Evolutionary conservation across 2,797 vertebrate species (phyloP).

Genomic region (Tiaroga cobitis): DNA sequence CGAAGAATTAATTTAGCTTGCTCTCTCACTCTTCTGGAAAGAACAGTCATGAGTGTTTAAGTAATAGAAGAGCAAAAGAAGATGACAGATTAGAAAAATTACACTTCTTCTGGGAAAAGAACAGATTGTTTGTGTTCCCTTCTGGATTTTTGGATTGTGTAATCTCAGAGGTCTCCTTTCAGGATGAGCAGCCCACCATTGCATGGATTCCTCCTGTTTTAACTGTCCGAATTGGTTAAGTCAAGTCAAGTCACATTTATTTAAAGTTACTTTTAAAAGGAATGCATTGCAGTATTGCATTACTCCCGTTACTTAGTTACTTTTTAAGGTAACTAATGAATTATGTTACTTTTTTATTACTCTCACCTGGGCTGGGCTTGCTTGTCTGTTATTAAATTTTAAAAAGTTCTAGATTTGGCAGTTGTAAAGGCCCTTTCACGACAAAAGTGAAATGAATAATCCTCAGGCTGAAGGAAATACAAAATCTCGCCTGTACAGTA

Average conservation of each 20-base stretch:
- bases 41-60: slow-evolving; percentile 62
- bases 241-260: background rate
- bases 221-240: slow-evolving; percentile 7
- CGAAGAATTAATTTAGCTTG: background rate
- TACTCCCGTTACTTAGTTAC: no score
- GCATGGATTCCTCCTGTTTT: slow-evolving; percentile 28
- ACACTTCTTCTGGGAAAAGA: slow-evolving; percentile 78
- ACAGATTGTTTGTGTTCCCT: slow-evolving; percentile 75
- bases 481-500: no score
- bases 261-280: background rate
- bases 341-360: background rate
- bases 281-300: background rate
- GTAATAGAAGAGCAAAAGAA: slow-evolving; percentile 63
- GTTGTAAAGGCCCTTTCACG: no score
- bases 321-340: background rate
- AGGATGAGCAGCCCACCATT: slow-evolving; percentile 38
- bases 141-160: slow-evolving; percentile 62
- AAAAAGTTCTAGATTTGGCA: no score
- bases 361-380: background rate
- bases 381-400: no score
- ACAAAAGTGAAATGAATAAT: no score
- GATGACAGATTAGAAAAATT: slow-evolving; percentile 72
- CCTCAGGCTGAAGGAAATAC: no score
- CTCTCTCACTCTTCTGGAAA: background rate
- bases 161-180: slow-evolving; percentile 58